phyloP scores from a whole-genome alignment of 2,888 invertebrate genomes.

The Troides oblongomaculatus region DNA sequence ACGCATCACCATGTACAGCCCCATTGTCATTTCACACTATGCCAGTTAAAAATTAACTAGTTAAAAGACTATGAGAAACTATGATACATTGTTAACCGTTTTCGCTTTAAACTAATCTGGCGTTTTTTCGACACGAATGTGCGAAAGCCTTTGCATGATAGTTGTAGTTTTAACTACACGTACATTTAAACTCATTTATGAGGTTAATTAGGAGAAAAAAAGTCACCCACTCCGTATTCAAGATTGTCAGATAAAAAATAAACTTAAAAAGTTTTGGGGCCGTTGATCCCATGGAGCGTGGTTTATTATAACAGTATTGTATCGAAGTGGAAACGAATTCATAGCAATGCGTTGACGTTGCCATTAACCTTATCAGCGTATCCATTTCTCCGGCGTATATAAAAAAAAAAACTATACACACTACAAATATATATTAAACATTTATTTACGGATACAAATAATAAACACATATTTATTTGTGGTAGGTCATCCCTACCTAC shows the following conservation, averaged over 20 bases:
- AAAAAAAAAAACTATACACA: background rate
- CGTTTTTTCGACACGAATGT: too few species aligned
- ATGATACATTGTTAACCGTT: too few species aligned
- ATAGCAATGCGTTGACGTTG: background rate
- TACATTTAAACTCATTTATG: background rate
- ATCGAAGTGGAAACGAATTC: slow-evolving; percentile 23
- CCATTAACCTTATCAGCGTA: slow-evolving; percentile 1
- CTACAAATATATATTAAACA: background rate
- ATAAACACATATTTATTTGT: too few species aligned
- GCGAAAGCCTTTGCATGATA: background rate
- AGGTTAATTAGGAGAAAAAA: slow-evolving; percentile 18
- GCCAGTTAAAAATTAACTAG: too few species aligned
- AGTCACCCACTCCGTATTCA: slow-evolving; percentile 11
- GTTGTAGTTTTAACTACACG: background rate
- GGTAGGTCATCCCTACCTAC: too few species aligned
- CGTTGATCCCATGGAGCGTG: slow-evolving; percentile 27
- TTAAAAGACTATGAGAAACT: too few species aligned
- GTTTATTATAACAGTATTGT: slow-evolving; percentile 18
- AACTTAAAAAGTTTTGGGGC: background rate
- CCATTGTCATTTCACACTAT: too few species aligned
- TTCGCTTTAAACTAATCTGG: too few species aligned
- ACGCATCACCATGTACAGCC: too few species aligned
- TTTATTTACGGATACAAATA: too few species aligned
- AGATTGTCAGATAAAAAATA: slow-evolving; percentile 11
- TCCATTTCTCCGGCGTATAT: background rate